Evolutionary conservation across 2,113 vertebrate genomes (phyloP), one percentile per base, ranked within the genome.

Genomic region (Cryptotis parvus): DNA sequence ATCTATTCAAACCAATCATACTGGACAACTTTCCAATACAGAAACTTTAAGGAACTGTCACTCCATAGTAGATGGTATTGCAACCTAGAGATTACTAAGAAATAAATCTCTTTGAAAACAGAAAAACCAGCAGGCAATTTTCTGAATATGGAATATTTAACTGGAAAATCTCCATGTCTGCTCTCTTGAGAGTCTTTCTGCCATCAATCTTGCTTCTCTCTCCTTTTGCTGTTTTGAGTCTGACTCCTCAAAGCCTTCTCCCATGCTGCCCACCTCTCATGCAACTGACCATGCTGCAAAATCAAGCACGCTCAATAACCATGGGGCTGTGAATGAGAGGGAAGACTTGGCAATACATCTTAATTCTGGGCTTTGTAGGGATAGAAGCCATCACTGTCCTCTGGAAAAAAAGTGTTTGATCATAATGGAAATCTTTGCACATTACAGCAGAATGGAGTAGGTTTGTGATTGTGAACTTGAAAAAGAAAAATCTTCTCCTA

Each of bases 1-100:
- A 88, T 18, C 18, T 68, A 2, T 86, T 89, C 37, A 80, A 89
- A 75, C 79, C 73, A 77, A 80, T 63, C 45, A n/a, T 18, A 55
- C 35, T 18, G 20, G 69, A 74, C 55, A 92, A 93, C 37, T 12
- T 15, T 66, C 79, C 24, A 55, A 14, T 24, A 61, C 1, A 41
- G 65, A 66, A 74, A 45, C 37, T 14, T 29, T n/a, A 86, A 37
- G 14, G 87, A 11, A 4, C 2, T 61, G 37, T 77, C 69, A 69
- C 77, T 39, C 9, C 73, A 66, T 1, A 55, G 7, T 2, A 1
- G 69, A 43, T 24, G 12, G 7, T 58, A 27, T n/a, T 1, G 24
- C 43, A 63, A 37, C 16, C 63, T 24, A 80, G 58, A 89, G 84
- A 68, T 31, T 39, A 45, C 12, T 69, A 70, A 87, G 41, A 80